Base-by-base conservation (phyloP, 2,888 invertebrate species). In the Imbricaverruca yamaguchii region DNA sequence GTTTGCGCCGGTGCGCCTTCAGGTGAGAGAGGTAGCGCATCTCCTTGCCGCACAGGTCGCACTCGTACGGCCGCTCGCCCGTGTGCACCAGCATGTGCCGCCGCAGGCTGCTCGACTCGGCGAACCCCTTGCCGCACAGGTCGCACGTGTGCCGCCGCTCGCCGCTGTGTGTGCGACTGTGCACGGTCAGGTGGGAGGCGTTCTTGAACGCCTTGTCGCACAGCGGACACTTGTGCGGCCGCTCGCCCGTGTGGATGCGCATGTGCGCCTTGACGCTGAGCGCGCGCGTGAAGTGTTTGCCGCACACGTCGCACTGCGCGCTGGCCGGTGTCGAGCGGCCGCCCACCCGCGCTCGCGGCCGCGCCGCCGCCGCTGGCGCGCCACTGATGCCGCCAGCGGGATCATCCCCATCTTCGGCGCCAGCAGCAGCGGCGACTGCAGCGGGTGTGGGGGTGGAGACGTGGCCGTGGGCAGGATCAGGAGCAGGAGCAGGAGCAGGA, bases 131-230 rank as follows among this genome's bases (percentile, higher is more conserved):
- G 23, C 55, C 78, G 57, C 78, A 78, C 1, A 55, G 12, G 6
- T 57, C 78, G 78, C 78, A 78, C 23, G 56, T 11, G 78, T 78
- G 57, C 23, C 78, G 55, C 18, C 78, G 78, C 78, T 78, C 78
- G 53, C 23, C 11, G 57, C 12, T 78, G 57, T 78, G 78, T 12
- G 78, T 78, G 56, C 78, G 78, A 15, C 55, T 78, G 78, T 78
- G 78, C 56, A 78, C 78, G 23, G 15, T 56, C 56, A 78, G n/a
- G 78, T 78, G 78, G 23, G 78, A 78, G 21, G 78, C 56, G 78
- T 78, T 78, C 78, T 78, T 78, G 78, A 78, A 78, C 57, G 78
- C 57, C 57, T 78, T 78, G 78, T 56, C 78, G 78, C 78, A 78
- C 18, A 57, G 78, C 78, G n/a, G 57, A n/a, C 78, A 78, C 78